Evolutionary conservation across 2,113 vertebrate genomes (phyloP), one percentile per base, ranked within the genome.

Genomic region (Eira barbara): DNA sequence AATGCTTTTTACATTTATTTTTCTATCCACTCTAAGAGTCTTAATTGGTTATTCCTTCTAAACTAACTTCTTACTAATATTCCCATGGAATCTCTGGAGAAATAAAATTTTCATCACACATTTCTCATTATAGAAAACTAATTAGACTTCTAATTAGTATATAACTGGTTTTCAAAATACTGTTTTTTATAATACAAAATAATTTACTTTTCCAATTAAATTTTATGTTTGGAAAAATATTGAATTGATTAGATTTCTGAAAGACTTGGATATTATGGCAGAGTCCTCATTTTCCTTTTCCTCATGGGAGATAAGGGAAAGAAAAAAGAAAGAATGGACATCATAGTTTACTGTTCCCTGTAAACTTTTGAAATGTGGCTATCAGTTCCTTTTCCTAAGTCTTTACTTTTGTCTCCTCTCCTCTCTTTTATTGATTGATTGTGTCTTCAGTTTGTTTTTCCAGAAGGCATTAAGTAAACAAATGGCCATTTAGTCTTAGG

Each of bases 151-250:
- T 89, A 96, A 97, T 97, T 94, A 90, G 86, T 95, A 92, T 94
- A 90, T 94, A 89, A 96, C 80, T 92, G 55, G 61, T 94, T 94
- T 97, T 90, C 34, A 97, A 97, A 98, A 89, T 95, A 84, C 82
- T 95, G 63, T 96, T 95, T 86, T 83, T 87, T 93, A 89, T 86
- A 79, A 92, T 91, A 89, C 36, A 91, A 95, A 95, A 96, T 96
- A 92, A 95, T 96, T 97, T 89, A 93, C 17, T 92, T 94, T 96
- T 97, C 94, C 87, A 97, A 97, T 97, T 95, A 97, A 91, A 86
- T 79, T 95, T 92, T 95, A 7, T 49, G 8, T 94, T 89, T 96
- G 67, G 65, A 10, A 96, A 93, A 91, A 92, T 82, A 71, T 45
- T 71, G 21, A 29, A 92, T 76, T 93, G 80, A 93, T 96, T 73